phyloP scores from a whole-genome alignment of 1,140 invertebrate genomes.

The Drosophila lacteicornis region DNA sequence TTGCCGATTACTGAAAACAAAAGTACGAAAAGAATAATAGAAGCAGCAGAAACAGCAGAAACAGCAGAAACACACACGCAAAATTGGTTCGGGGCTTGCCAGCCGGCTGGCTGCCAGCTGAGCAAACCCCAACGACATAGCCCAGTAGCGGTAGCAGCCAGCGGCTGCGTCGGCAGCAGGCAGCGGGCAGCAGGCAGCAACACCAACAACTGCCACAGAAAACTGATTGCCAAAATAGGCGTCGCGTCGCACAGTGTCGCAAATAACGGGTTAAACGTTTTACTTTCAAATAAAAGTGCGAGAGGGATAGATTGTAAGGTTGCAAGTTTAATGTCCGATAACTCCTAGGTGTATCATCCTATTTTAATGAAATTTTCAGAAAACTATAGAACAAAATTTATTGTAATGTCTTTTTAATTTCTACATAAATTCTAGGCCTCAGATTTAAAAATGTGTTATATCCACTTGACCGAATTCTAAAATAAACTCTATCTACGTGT shows the following conservation, averaged over 20 bases:
- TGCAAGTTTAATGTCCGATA: neutral
- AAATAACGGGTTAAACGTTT: neutral
- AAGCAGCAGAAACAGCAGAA: neutral
- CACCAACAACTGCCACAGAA: conserved; percentile 26
- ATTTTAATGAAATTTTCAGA: neutral
- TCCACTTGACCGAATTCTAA: too few relatives aligned
- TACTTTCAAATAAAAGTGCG: neutral
- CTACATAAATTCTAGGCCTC: too few relatives aligned
- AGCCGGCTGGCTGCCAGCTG: conserved; percentile 11
- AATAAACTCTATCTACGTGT: too few relatives aligned
- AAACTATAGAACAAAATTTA: too few relatives aligned
- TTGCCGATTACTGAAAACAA: conserved; percentile 74
- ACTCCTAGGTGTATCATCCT: neutral
- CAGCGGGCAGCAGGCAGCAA: conserved; percentile 10
- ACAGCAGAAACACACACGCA: conserved; percentile 15
- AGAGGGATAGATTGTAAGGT: neutral
- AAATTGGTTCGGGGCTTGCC: conserved; percentile 16
- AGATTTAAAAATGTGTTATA: too few relatives aligned
- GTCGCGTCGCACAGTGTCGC: conserved; percentile 24
- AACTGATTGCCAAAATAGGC: conserved; percentile 65
- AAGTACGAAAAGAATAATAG: conserved; percentile 36
- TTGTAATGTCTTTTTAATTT: too few relatives aligned
- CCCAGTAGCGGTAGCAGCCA: conserved; percentile 27
- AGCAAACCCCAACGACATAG: conserved; percentile 23
- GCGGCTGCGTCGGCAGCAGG: conserved; percentile 3